phyloP scores from a whole-genome alignment of 2,797 vertebrate species.

The Hoplostethus atlanticus region DNA sequence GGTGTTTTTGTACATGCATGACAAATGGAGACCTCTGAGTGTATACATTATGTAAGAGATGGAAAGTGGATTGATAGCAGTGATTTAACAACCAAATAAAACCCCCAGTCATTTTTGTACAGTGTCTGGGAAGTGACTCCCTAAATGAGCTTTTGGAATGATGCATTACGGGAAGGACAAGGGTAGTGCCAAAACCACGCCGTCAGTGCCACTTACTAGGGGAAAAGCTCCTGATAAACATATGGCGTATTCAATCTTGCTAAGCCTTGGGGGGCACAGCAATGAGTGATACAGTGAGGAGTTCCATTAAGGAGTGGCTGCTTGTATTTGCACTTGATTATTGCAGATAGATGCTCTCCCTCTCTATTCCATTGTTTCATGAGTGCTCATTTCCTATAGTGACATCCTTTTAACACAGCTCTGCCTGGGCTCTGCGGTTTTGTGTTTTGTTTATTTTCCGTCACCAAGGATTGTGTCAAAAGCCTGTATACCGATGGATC shows the following conservation, averaged over 20 bases:
- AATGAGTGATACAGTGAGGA: constrained; percentile 72
- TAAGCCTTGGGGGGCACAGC: constrained; percentile 71
- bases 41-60: constrained; percentile 36
- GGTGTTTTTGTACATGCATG: not conserved
- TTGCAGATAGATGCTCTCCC: constrained; percentile 66
- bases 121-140: constrained; percentile 61
- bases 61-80: constrained; percentile 34
- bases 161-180: constrained; percentile 75
- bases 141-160: constrained; percentile 72
- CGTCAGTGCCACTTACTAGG: constrained; percentile 72
- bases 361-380: constrained; percentile 57
- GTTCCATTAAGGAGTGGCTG: constrained; percentile 76
- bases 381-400: constrained; percentile 44
- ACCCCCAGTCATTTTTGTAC: constrained; percentile 34
- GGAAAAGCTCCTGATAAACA: constrained; percentile 78
- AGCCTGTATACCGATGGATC: constrained; percentile 28
- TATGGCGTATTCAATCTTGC: constrained; percentile 82
- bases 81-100: constrained; percentile 53
- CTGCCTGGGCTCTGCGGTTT: constrained; percentile 25
- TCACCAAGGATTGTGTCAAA: constrained; percentile 13
- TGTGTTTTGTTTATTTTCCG: constrained; percentile 18
- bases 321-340: constrained; percentile 77
- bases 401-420: constrained; percentile 51
- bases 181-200: constrained; percentile 72
- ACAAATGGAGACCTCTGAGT: constrained; percentile 15